Evolutionary conservation across 2,113 vertebrate genomes (phyloP).

Genomic region (Malurus elegans): DNA sequence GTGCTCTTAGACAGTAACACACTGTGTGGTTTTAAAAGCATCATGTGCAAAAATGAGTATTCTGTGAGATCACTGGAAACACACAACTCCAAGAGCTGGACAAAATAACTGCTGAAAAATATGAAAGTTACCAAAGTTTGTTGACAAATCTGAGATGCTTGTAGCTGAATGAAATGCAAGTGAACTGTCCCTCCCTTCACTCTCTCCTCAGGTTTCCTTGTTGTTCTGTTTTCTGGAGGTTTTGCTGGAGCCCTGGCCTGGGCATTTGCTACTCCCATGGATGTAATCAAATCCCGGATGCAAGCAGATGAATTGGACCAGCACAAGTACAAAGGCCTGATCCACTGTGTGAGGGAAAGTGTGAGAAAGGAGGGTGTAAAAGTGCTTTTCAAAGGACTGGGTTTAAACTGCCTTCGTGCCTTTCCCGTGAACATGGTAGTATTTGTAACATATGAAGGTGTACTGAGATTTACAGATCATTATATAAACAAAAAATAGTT

Average conservation of each 20-base stretch:
- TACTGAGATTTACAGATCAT: slow-evolving; percentile 66
- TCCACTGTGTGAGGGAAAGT: slow-evolving; percentile 82
- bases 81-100: background rate
- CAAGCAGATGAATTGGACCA: slow-evolving; percentile 79
- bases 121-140: background rate
- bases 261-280: slow-evolving; percentile 88
- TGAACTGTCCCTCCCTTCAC: background rate
- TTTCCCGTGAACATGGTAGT: slow-evolving; percentile 92
- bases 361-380: slow-evolving; percentile 76
- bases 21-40: background rate
- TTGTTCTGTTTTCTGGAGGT: slow-evolving; percentile 86
- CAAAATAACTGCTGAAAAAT: background rate
- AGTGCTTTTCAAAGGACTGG: slow-evolving; percentile 87
- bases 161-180: fast-evolving
- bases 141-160: background rate
- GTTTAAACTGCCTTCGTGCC: slow-evolving; percentile 86
- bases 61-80: background rate
- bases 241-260: slow-evolving; percentile 84
- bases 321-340: slow-evolving; percentile 79
- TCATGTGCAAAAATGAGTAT: background rate
- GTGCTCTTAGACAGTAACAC: background rate
- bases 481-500: slow-evolving; percentile 15
- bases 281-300: slow-evolving; percentile 90
- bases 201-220: slow-evolving; percentile 69
- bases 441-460: slow-evolving; percentile 83